A percentile compares a stretch with the other conserved stretches of the same genome.
Evolutionary conservation across 2,888 invertebrate genomes (phyloP).

Genomic region (Cartodere bifasciata): DNA sequence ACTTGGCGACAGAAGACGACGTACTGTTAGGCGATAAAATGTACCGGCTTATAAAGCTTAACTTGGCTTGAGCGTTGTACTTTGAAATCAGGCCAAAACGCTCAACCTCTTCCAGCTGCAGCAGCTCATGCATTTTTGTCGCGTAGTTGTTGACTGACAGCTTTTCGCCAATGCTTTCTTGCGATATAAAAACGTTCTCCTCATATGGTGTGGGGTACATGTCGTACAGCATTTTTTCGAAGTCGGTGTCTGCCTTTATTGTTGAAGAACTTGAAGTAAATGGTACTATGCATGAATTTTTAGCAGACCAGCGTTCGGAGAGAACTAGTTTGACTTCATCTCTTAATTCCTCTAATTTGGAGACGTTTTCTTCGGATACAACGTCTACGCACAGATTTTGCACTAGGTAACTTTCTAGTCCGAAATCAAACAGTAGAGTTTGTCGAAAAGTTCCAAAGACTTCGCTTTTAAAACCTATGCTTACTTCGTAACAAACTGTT

Average conservation of each 20-base stretch:
- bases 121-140: slow-evolving; percentile 59
- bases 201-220: slow-evolving; percentile 55
- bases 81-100: slow-evolving; percentile 54
- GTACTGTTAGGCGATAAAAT: slow-evolving; percentile 54
- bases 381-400: slow-evolving; percentile 65
- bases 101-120: slow-evolving; percentile 67
- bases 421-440: slow-evolving; percentile 64
- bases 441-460: slow-evolving; percentile 71
- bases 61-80: slow-evolving; percentile 51
- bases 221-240: slow-evolving; percentile 42
- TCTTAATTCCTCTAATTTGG: slow-evolving; percentile 50
- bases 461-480: slow-evolving; percentile 50
- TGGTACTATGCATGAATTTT: slow-evolving; percentile 34
- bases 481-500: no score
- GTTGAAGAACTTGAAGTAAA: slow-evolving; percentile 24
- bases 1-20: slow-evolving; percentile 60
- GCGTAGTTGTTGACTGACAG: slow-evolving; percentile 58
- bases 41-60: slow-evolving; percentile 53
- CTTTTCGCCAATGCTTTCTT: slow-evolving; percentile 51
- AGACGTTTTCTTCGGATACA: slow-evolving; percentile 51
- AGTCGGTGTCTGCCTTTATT: slow-evolving; percentile 30
- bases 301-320: slow-evolving; percentile 43
- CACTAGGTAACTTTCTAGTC: slow-evolving; percentile 47
- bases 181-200: slow-evolving; percentile 52
- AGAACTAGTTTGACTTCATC: slow-evolving; percentile 48